Percentiles rank a stretch among this genome's conserved stretches.
phyloP scores from a whole-genome alignment of 2,113 vertebrate species.

The Silurus glanis region DNA sequence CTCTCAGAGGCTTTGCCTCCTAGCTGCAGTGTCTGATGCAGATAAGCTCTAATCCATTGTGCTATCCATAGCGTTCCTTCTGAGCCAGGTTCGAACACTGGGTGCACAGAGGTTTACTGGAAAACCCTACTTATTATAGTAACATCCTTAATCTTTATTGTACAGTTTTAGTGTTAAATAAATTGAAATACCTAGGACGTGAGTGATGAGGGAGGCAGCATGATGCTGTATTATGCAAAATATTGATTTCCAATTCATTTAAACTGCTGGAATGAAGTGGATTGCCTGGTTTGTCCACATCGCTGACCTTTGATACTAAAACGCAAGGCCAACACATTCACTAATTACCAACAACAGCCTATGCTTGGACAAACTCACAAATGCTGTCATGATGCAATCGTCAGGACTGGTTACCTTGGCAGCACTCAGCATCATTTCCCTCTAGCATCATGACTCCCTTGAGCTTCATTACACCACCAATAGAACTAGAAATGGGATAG shows the following conservation, averaged over 20 bases:
- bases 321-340: background rate
- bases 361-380: slow-evolving; percentile 1
- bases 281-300: slow-evolving; percentile 8
- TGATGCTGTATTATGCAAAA: background rate
- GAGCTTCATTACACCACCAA: slow-evolving; percentile 36
- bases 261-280: slow-evolving; percentile 6
- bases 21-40: slow-evolving; percentile 44
- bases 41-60: slow-evolving; percentile 49
- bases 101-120: slow-evolving; percentile 19
- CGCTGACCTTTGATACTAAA: slow-evolving; percentile 2
- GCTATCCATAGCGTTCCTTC: slow-evolving; percentile 22
- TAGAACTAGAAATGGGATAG: slow-evolving; percentile 36
- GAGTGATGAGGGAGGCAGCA: background rate
- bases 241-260: slow-evolving; percentile 17
- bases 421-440: slow-evolving; percentile 47
- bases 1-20: slow-evolving; percentile 37
- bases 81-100: slow-evolving; percentile 21
- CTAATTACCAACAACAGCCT: background rate
- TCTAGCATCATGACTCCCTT: slow-evolving; percentile 17
- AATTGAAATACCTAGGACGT: background rate
- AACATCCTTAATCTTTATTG: background rate
- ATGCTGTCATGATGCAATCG: slow-evolving; percentile 21
- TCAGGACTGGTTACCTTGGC: slow-evolving; percentile 31
- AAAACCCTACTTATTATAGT: slow-evolving; percentile 30
- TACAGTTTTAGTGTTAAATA: slow-evolving; percentile 15